Conservation (phyloP, 2,888 invertebrate species). For the Dendrolimus houi region DNA sequence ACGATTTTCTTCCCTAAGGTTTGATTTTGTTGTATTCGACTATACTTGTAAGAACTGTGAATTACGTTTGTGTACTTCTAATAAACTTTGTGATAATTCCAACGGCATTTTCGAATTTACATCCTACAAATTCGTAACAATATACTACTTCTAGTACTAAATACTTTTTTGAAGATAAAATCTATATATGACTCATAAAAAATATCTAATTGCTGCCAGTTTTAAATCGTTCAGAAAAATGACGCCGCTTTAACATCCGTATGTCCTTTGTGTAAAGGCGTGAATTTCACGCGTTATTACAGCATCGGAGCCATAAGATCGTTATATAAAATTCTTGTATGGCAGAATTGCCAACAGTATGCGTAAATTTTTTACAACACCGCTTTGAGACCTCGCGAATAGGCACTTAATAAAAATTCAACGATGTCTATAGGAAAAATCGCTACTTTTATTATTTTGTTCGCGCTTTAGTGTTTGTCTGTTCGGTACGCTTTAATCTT, state of each 20-base stretch:
- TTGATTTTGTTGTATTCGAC: too few relatives aligned
- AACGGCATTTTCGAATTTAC: too few relatives aligned
- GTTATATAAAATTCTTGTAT: conserved; percentile 45
- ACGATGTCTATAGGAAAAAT: conserved; percentile 30
- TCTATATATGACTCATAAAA: too few relatives aligned
- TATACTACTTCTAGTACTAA: too few relatives aligned
- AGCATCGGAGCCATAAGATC: conserved; percentile 35
- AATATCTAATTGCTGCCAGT: too few relatives aligned
- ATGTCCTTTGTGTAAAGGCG: conserved; percentile 25
- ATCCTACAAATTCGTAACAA: too few relatives aligned
- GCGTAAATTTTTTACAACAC: conserved; percentile 45
- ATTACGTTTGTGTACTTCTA: too few relatives aligned
- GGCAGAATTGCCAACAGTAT: conserved; percentile 40
- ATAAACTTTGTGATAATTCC: too few relatives aligned
- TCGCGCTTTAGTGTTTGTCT: conserved; percentile 13
- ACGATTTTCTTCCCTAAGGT: too few relatives aligned
- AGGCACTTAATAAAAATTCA: conserved; percentile 47
- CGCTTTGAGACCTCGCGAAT: conserved; percentile 32
- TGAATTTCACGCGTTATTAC: conserved; percentile 44
- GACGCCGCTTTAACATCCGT: conserved; percentile 13
- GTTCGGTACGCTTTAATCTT: conserved; percentile 4
- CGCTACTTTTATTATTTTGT: conserved; percentile 28
- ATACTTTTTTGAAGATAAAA: too few relatives aligned
- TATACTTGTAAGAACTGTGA: too few relatives aligned
- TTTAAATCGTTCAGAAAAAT: conserved; percentile 16